Base-by-base conservation (phyloP, 2,113 vertebrate species). In the Manacus vitellinus region DNA sequence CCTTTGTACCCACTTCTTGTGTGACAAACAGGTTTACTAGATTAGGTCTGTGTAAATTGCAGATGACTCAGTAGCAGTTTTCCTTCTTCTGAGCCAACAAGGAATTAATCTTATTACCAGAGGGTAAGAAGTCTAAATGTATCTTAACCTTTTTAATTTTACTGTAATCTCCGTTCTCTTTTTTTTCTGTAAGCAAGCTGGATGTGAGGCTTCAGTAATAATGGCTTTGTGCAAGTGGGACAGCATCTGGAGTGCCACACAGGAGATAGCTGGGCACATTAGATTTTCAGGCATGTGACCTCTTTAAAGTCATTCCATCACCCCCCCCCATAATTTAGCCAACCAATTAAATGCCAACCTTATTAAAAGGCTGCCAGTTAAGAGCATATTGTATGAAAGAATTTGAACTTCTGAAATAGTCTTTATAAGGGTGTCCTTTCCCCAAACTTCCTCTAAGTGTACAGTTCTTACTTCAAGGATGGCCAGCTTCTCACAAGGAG, bases 61-160 rank as follows among this genome's bases (percentile, higher is more conserved):
- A 85, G 94, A 46, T 88, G 91, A 84, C 87, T 97, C 49, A 55
- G 75, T 85, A 58, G 68, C 63, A 72, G 28, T 78, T 92, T 83
- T 59, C 79, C 70, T 85, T 75, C 67, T 95, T 93, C 61, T 46
- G 80, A 72, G 59, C 47, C 46, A 82, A 33, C 31, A 55, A 93
- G 85, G 80, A 91, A 80, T 81, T 89, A 93, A 96, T 95, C 95
- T 95, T 91, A 74, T 80, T 96, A 93, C 87, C 41, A 85, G 82
- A 68, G 41, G 62, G 67, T 79, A 72, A 46, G 59, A 88, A 65
- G 72, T 61, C 73, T 83, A 68, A 88, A 74, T 39, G 68, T 88
- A 85, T 85, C 89, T 80, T 94, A 74, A 87, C 75, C 78, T 95
- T 92, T 89, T 80, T 67, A 61, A 66, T 92, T 87, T 92, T 89